Percentiles rank a stretch among this genome's conserved stretches.
Conservation (phyloP, 2,888 invertebrate species). For the Eucriotettix oculatus region DNA sequence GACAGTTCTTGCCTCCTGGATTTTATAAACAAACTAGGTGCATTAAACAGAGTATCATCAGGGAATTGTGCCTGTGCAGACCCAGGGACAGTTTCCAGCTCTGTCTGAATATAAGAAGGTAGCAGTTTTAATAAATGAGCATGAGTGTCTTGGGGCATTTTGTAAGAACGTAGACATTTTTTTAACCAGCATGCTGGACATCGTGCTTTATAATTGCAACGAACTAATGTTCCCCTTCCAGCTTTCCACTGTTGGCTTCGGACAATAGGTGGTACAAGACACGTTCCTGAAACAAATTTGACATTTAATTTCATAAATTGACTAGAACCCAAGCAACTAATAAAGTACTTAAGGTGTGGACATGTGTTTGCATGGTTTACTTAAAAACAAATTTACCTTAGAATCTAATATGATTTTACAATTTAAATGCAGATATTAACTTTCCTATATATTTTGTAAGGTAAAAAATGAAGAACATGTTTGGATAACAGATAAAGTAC, state of each 20-base stretch:
- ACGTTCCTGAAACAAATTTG: constrained; percentile 33
- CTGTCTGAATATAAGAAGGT: constrained; percentile 40
- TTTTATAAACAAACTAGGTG: background rate
- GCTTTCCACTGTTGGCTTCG: constrained; percentile 51
- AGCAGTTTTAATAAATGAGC: constrained; percentile 50
- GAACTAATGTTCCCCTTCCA: constrained; percentile 25
- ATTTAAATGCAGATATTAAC: too few relatives aligned
- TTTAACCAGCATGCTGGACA: constrained; percentile 81
- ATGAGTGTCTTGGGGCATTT: constrained; percentile 52
- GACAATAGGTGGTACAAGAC: constrained; percentile 52
- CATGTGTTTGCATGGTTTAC: too few relatives aligned
- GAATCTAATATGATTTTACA: too few relatives aligned
- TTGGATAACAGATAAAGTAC: too few relatives aligned
- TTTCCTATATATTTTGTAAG: too few relatives aligned
- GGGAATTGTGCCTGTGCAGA: background rate
- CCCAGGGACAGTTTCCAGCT: background rate
- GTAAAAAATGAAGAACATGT: too few relatives aligned
- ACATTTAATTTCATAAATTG: too few relatives aligned
- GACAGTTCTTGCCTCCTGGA: background rate
- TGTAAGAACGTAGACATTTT: constrained; percentile 64
- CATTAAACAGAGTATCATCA: background rate
- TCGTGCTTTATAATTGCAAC: constrained; percentile 52
- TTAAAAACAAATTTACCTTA: too few relatives aligned
- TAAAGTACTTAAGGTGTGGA: too few relatives aligned
- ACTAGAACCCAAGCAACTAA: too few relatives aligned